A percentile compares a stretch with the other conserved stretches of the same genome.
These are phyloP conservation scores for Acropora yongei DNA, from an alignment of 64 coral and sea anemone genomes.

Conservation along the genomic window DNA sequence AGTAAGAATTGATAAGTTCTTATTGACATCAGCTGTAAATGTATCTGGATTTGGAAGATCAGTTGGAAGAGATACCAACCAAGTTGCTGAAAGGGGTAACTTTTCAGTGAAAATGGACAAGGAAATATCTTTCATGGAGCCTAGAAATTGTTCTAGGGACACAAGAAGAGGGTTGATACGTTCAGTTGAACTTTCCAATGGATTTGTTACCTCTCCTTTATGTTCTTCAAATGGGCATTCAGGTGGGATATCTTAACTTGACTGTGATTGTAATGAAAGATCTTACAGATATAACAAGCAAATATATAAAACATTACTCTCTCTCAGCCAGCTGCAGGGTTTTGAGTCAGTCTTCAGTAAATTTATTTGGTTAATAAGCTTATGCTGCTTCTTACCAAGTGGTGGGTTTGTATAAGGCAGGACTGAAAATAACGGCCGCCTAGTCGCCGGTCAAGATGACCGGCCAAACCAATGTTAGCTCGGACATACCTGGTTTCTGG, in stretches of 20 bases:
- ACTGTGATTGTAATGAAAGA: not conserved
- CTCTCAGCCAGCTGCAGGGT: no score
- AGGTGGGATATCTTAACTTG: not conserved
- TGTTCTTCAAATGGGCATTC: not conserved
- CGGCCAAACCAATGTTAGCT: no score
- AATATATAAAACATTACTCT: not conserved
- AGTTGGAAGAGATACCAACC: constrained; percentile 60
- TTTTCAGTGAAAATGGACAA: not conserved
- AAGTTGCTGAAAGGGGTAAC: not conserved
- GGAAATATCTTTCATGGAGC: not conserved
- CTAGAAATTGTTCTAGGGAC: not conserved
- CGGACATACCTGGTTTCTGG: no score
- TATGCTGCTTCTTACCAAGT: no score
- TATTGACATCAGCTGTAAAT: constrained; percentile 73
- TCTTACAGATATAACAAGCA: not conserved
- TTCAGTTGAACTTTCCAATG: not conserved
- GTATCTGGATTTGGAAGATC: constrained; percentile 64
- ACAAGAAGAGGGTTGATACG: not conserved
- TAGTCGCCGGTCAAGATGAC: no score
- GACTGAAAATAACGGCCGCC: no score
- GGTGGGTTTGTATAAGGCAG: no score
- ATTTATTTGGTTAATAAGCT: no score
- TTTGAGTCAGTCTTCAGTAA: no score
- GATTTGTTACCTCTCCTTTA: not conserved
- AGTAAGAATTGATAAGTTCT: constrained; percentile 90